Evolutionary conservation across 2,797 vertebrate genomes (phyloP).

Genomic region (Coranthus polyacanthus): DNA sequence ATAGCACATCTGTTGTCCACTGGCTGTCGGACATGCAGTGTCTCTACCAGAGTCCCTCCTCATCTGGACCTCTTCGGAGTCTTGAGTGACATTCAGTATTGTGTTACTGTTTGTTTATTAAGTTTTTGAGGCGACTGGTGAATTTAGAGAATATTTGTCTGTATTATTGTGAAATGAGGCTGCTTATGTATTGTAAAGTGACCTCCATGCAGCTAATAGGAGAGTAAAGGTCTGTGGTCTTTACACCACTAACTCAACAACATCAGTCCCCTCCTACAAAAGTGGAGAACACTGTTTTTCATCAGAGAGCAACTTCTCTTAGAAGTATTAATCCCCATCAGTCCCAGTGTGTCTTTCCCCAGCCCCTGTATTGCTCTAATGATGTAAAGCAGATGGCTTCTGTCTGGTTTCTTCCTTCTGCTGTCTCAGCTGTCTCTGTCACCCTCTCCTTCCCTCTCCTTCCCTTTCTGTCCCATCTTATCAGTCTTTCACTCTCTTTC

Average conservation of each 20-base stretch:
- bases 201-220: background rate
- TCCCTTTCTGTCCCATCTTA: slow-evolving; percentile 21
- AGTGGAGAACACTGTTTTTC: slow-evolving; percentile 2
- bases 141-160: slow-evolving; percentile 3
- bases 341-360: slow-evolving; percentile 23
- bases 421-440: slow-evolving; percentile 60
- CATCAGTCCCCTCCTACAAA: too few relatives aligned
- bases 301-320: slow-evolving; percentile 31
- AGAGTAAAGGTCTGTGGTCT: background rate
- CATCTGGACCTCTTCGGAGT: background rate
- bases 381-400: slow-evolving; percentile 75
- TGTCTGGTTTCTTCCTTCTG: slow-evolving; percentile 61
- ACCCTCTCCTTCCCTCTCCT: slow-evolving; percentile 1
- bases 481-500: slow-evolving; percentile 46
- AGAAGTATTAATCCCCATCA: slow-evolving; percentile 40
- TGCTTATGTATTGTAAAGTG: background rate
- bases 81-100: background rate
- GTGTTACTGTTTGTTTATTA: background rate
- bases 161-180: background rate
- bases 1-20: background rate
- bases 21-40: background rate
- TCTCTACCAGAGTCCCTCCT: background rate
- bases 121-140: slow-evolving; percentile 3
- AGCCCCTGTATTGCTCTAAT: slow-evolving; percentile 40
- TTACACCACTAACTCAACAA: slow-evolving; percentile 27